Base-by-base conservation (phyloP, 92 coral and sea anemone genomes). In the Heliopora coerulea region DNA sequence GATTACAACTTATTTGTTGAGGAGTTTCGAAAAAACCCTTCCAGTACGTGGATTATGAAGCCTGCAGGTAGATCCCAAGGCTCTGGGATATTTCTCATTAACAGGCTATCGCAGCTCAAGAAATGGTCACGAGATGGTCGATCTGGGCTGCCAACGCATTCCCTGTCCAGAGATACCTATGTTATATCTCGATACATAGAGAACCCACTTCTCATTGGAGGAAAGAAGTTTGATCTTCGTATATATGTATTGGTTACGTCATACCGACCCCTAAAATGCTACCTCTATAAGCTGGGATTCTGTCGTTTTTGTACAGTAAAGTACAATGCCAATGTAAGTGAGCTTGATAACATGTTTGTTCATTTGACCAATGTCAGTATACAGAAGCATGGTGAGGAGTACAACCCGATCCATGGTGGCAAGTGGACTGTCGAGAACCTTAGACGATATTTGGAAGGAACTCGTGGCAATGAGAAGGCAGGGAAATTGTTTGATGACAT, bases 41-140 rank as follows among this genome's bases (percentile, higher is more conserved):
- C 95, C 21, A 93, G 96, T 59, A 93, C 98, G 20, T 93, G 98
- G 98, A 93, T 93, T 57, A 93, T 93, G 98, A 93, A 93, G 60
- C 98, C 98, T 65, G 89, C 96, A 31, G 89, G 85, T 59, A 81
- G 82, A 69, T 90, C 99, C 39, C 93, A 91, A 67, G 99, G 99
- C 34, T 87, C 89, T 54, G 99, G 99, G n/a, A 95, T 95, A 39
- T 95, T 95, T 65, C 83, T 95, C n/a, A 95, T 95, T 72, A 95
- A 95, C 46, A 83, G 96, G 66, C 56, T 95, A 78, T 95, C 99
- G 3, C 99, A 95, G 85, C 72, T 95, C 27, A 95, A 95, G 62
- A 90, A 91, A 56, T 95, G 99, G 99, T 95, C 99, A 11, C 88
- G 91, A 40, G 99, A 95, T 78, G 89, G 96, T 59, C 80, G 70